These are phyloP conservation scores for Lagodon rhomboides DNA, from an alignment of 2,797 vertebrate genomes.

Conservation along the genomic window DNA sequence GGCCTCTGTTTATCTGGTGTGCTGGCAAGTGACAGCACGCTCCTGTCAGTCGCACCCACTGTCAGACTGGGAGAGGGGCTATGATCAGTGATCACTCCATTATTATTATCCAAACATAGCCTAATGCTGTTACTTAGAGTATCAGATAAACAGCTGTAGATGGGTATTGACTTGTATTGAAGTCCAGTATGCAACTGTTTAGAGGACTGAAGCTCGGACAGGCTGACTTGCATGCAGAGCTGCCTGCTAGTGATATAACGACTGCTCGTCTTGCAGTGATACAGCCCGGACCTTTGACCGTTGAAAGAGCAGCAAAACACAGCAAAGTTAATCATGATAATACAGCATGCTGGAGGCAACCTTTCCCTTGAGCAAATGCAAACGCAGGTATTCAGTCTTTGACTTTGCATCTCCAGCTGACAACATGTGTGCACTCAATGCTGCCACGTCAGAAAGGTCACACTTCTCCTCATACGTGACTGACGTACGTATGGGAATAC, in stretches of 20 bases:
- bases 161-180: not conserved
- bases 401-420: conserved; percentile 18
- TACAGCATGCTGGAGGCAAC: not conserved
- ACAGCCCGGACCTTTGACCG: conserved; percentile 55
- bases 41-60: conserved; percentile 5
- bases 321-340: not conserved
- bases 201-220: too few relatives aligned
- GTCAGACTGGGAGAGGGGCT: not conserved
- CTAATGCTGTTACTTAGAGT: not conserved
- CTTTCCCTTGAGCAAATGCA: not conserved
- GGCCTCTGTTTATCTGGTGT: conserved; percentile 17
- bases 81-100: not conserved
- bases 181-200: not conserved
- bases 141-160: not conserved
- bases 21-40: conserved; percentile 5
- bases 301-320: not conserved
- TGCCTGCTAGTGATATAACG: conserved; percentile 5
- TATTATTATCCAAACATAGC: not conserved
- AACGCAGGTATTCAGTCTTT: not conserved
- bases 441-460: conserved; percentile 67
- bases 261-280: not conserved
- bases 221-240: not conserved
- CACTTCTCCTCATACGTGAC: not conserved
- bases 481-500: not conserved
- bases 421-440: not conserved